These are phyloP conservation scores for Drosophila sordidapex DNA, from an alignment of 2,888 invertebrate species.

Conservation along the genomic window DNA sequence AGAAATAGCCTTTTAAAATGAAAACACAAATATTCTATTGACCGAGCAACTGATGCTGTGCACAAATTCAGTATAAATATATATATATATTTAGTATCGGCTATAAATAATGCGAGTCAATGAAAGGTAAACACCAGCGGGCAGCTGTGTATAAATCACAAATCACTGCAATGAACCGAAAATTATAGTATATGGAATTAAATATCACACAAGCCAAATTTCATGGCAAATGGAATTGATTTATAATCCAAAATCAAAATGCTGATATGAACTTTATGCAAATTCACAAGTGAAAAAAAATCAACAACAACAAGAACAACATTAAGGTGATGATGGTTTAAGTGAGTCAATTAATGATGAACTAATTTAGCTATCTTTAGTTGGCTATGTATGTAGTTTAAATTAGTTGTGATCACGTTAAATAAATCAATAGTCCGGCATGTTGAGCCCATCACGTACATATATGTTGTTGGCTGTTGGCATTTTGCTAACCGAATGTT, in stretches of 20 bases:
- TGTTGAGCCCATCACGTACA: slow-evolving; percentile 45
- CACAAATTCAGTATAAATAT: neutral
- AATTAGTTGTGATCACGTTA: neutral
- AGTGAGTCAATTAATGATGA: neutral
- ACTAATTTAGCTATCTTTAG: neutral
- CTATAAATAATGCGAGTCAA: slow-evolving; percentile 47
- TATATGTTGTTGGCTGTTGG: slow-evolving; percentile 33
- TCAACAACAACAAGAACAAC: slow-evolving; percentile 2
- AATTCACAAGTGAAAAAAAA: slow-evolving; percentile 27
- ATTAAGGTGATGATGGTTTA: neutral
- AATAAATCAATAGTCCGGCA: slow-evolving; percentile 3
- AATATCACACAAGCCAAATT: slow-evolving; percentile 46
- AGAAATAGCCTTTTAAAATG: slow-evolving; percentile 29
- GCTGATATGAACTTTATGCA: slow-evolving; percentile 47
- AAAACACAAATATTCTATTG: slow-evolving; percentile 6
- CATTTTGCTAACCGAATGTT: slow-evolving; percentile 51
- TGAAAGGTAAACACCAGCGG: slow-evolving; percentile 53
- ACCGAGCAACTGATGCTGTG: slow-evolving; percentile 5
- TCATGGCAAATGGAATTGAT: slow-evolving; percentile 59
- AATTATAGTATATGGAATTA: slow-evolving; percentile 45
- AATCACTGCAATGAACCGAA: slow-evolving; percentile 6
- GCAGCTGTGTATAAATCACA: slow-evolving; percentile 50
- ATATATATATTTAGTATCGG: slow-evolving; percentile 1
- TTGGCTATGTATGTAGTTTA: neutral
- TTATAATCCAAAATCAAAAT: slow-evolving; percentile 48